Conservation (phyloP, 2,113 vertebrate species). For the Reinhardtius hippoglossoides region DNA sequence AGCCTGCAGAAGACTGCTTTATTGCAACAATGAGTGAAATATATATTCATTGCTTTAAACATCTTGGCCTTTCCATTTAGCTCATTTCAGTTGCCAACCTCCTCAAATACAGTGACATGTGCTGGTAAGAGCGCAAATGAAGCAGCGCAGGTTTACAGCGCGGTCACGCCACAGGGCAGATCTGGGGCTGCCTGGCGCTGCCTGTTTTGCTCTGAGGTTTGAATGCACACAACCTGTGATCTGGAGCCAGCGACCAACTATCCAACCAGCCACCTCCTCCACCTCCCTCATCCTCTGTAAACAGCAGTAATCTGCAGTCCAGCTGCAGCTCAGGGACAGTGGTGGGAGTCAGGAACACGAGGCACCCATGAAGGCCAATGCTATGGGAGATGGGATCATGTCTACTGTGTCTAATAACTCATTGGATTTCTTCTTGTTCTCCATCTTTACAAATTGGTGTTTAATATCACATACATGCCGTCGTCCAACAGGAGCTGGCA, state of each 20-base stretch:
- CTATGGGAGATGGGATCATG: slow-evolving; percentile 4
- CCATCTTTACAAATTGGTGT: neutral
- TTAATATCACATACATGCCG: neutral
- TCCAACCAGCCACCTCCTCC: slow-evolving; percentile 41
- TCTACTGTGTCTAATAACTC: neutral
- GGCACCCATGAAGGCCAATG: slow-evolving; percentile 10
- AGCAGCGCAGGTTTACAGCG: neutral
- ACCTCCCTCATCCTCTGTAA: slow-evolving; percentile 57
- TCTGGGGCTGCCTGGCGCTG: slow-evolving; percentile 26
- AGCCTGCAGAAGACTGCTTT: neutral
- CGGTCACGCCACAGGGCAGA: slow-evolving; percentile 34
- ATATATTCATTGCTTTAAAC: neutral
- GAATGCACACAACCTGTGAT: slow-evolving; percentile 62
- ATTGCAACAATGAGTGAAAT: neutral
- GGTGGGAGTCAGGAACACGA: slow-evolving; percentile 42
- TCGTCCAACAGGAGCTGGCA: slow-evolving; percentile 9
- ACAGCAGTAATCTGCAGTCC: slow-evolving; percentile 66
- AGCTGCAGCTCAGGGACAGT: slow-evolving; percentile 68
- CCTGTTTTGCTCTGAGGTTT: slow-evolving; percentile 41
- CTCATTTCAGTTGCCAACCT: neutral
- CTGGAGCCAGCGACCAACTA: slow-evolving; percentile 61
- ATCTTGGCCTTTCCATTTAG: neutral
- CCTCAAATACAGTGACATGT: neutral
- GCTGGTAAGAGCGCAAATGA: neutral
- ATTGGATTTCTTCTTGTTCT: slow-evolving; percentile 1